A percentile compares a stretch with the other conserved stretches of the same genome.
These are phyloP conservation scores for Melitaea athalia DNA, from an alignment of 2,888 invertebrate species.

Conservation along the genomic window DNA sequence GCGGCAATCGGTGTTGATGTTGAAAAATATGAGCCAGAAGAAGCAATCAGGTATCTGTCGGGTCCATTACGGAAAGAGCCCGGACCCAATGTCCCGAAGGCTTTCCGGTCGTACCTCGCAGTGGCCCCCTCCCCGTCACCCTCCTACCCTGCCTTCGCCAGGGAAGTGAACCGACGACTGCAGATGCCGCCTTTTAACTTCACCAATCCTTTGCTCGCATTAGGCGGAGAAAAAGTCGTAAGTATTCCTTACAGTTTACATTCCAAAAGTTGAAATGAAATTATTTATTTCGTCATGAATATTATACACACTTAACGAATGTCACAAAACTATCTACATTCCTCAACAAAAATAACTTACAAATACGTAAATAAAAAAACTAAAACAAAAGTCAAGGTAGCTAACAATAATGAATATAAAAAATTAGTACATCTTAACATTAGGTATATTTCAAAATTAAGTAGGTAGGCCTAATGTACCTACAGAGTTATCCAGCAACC, in stretches of 20 bases:
- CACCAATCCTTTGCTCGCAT: constrained; percentile 87
- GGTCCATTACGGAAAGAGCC: constrained; percentile 87
- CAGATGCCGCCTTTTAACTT: constrained; percentile 94
- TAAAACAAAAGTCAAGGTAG: no score
- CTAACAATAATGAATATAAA: no score
- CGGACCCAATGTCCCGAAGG: constrained; percentile 83
- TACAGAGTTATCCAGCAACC: no score
- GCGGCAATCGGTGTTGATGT: constrained; percentile 96
- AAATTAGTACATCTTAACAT: no score
- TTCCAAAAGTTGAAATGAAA: not conserved
- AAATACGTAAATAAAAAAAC: no score
- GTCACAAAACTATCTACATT: no score
- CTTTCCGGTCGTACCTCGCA: constrained; percentile 91
- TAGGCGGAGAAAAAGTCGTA: constrained; percentile 89
- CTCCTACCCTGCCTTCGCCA: constrained; percentile 88
- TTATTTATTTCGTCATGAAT: no score
- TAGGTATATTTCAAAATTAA: no score
- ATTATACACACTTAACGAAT: no score
- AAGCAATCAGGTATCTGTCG: constrained; percentile 90
- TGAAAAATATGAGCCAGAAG: constrained; percentile 90
- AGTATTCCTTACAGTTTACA: constrained; percentile 43
- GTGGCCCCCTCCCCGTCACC: constrained; percentile 90
- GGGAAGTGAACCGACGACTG: constrained; percentile 90
- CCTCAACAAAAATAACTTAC: no score
- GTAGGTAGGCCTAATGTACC: no score